Evolutionary conservation across 2,888 invertebrate genomes (phyloP).

Genomic region (Conistra vaccinii): DNA sequence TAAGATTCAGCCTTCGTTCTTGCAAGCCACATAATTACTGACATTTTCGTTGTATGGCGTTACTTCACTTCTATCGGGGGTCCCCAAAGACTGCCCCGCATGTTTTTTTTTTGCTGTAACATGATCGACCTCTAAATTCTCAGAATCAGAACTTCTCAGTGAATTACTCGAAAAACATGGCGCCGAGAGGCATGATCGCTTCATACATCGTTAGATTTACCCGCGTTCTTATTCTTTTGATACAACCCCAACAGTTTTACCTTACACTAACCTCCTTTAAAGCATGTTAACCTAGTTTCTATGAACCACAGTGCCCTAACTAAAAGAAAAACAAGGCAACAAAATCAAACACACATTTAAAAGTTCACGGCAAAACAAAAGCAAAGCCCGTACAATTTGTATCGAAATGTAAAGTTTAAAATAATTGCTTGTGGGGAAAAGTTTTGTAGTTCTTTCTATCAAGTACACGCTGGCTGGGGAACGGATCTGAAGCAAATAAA

Average conservation of each 20-base stretch:
- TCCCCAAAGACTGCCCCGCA: too few relatives aligned
- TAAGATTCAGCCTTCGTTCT: too few relatives aligned
- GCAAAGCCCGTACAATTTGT: conserved; percentile 55
- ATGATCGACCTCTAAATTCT: conserved; percentile 2
- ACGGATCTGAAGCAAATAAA: conserved; percentile 65
- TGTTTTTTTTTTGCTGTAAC: conserved; percentile 2
- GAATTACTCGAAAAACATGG: conserved; percentile 12
- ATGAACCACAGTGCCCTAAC: conserved; percentile 48
- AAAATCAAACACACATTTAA: conserved; percentile 62
- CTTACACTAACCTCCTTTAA: conserved; percentile 50
- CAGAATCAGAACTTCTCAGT: conserved; percentile 1
- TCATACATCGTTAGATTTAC: conserved; percentile 14
- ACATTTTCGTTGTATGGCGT: too few relatives aligned
- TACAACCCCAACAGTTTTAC: conserved; percentile 37
- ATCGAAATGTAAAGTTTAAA: conserved; percentile 67
- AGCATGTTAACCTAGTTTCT: conserved; percentile 60
- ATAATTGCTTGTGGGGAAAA: conserved; percentile 64
- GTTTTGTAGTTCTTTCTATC: conserved; percentile 60
- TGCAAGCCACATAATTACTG: too few relatives aligned
- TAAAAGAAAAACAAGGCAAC: conserved; percentile 55
- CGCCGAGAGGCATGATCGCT: conserved; percentile 12
- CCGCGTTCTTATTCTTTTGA: conserved; percentile 41
- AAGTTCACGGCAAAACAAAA: conserved; percentile 61
- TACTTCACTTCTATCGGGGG: too few relatives aligned
- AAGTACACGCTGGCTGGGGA: conserved; percentile 51